Evolutionary conservation across 2,797 vertebrate species (phyloP).

Genomic region (Sciurus vulgaris): DNA sequence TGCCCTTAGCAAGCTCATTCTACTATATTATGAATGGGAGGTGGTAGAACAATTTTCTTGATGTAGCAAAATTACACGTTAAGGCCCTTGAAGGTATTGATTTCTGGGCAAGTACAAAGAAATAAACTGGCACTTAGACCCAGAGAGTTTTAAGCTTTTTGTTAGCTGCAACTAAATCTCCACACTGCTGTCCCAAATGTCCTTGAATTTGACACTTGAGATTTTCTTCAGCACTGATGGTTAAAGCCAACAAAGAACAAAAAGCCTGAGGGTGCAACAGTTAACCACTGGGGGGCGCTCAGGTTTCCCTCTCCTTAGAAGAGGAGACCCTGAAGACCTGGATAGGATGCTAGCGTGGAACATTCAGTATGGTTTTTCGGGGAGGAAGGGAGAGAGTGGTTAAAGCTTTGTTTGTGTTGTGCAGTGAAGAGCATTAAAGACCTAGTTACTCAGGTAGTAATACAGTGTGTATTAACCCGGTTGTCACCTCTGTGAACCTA

Average conservation of each 20-base stretch:
- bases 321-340: fast-evolving
- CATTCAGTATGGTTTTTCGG: not conserved
- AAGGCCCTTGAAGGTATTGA: not conserved
- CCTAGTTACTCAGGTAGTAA: not conserved
- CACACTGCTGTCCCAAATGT: not conserved
- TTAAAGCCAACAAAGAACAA: not conserved
- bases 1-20: not conserved
- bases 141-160: conserved; percentile 40
- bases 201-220: not conserved
- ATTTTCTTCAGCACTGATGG: not conserved
- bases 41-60: not conserved
- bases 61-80: not conserved
- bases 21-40: not conserved
- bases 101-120: not conserved
- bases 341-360: not conserved
- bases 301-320: not conserved
- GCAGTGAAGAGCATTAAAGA: not conserved
- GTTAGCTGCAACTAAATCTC: not conserved
- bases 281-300: conserved; percentile 3
- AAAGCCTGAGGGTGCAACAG: not conserved
- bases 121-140: not conserved
- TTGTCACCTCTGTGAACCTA: not conserved
- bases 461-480: not conserved
- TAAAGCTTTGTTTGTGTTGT: not conserved
- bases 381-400: not conserved